Conservation (phyloP, 2,113 vertebrate species). For the Callithrix jacchus region DNA sequence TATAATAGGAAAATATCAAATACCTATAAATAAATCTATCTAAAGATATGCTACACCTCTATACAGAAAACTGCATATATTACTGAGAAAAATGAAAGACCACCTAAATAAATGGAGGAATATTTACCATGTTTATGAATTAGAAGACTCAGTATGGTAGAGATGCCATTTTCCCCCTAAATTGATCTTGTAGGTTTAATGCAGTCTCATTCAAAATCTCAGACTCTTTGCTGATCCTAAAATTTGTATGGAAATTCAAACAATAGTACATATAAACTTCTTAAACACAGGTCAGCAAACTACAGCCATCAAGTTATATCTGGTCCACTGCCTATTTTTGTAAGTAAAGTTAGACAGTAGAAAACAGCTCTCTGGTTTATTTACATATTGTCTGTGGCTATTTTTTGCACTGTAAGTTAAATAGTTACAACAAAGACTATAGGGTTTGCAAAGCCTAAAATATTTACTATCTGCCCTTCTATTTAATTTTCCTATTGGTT, state of each 20-base stretch:
- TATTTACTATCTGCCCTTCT: neutral
- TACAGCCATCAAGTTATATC: neutral
- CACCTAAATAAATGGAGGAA: neutral
- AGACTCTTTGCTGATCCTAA: neutral
- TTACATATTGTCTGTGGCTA: neutral
- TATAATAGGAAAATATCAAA: neutral
- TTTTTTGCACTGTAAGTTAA: neutral
- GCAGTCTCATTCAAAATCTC: neutral
- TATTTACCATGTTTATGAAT: neutral
- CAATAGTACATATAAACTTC: neutral
- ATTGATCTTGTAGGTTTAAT: neutral
- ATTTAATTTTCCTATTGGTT: neutral
- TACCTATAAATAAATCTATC: neutral
- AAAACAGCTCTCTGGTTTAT: neutral
- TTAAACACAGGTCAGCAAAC: neutral
- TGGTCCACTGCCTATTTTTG: neutral
- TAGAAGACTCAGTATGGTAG: neutral
- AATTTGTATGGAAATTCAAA: neutral
- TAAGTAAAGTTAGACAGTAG: neutral
- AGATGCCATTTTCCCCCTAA: neutral
- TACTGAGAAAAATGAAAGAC: neutral
- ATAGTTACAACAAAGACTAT: neutral
- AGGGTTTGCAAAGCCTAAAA: neutral
- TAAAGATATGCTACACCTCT: neutral
- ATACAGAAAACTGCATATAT: neutral